Base-by-base conservation (phyloP, 2,888 invertebrate species). In the Ceraclea dissimilis region DNA sequence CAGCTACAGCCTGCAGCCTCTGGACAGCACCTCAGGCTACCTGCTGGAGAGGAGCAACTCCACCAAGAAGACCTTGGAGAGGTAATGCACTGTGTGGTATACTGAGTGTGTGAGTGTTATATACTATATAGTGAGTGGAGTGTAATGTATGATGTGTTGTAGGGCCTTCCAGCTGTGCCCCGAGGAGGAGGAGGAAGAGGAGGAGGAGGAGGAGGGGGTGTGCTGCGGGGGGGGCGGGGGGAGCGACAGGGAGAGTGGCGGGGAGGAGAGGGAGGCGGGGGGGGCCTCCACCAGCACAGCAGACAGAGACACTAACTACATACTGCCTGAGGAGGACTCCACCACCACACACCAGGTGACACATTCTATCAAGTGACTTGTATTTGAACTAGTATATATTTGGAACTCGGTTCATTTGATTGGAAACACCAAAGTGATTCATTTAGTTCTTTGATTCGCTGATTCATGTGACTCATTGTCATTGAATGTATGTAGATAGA, bases 21-120 rank as follows among this genome's bases (percentile, higher is more conserved):
- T 93, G 6, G 96, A 97, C 70, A 91, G 90, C 18, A 90, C 94
- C 33, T 95, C 92, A 69, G 94, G 95, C 52, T 96, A 91, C 72
- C 94, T 92, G 78, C 74, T 97, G 63, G 96, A 96, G 70, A 81
- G 96, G 63, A 95, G 95, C 63, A 92, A 90, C 69, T 95, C 94
- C 63, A 96, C 96, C 0, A 83, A 91, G 62, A 89, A 91, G 69
- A 94, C 92, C 0, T 79, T 96, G 58, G 77, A 78, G 22, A 58
- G 50, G 61, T 49, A n/a, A 49, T 21, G 47, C 17, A 44, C 6
- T 47, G 18, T 47, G 18, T 47, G 6, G 20, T 19, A 19, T 47
- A 47, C 13, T 26, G 4, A 26, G 26, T 26, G 4, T 26, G 10
- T 26, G 26, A 26, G 26, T 26, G 26, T 26, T 10, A n/a, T n/a